A percentile compares a stretch with the other conserved stretches of the same genome.
phyloP scores from a whole-genome alignment of 1,140 invertebrate genomes.

The Procambarus clarkii region DNA sequence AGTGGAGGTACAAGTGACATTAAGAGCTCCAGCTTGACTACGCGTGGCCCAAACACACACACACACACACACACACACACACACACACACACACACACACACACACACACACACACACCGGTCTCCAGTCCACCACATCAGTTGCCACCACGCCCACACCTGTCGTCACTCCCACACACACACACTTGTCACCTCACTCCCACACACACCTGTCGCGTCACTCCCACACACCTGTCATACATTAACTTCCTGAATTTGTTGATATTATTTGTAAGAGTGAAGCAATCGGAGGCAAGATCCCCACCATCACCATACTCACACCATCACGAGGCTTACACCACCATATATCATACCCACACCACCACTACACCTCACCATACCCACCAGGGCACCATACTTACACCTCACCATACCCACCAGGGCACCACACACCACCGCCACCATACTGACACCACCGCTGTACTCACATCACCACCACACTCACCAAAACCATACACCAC shows the following conservation, averaged over 20 bases:
- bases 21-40: neutral
- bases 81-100: neutral
- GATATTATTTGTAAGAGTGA: no score
- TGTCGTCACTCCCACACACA: no score
- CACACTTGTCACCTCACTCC: no score
- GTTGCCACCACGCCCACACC: neutral
- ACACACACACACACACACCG: neutral
- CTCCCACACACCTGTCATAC: no score
- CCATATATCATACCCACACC: neutral
- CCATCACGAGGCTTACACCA: neutral
- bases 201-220: no score
- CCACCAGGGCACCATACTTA: neutral
- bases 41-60: neutral
- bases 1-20: slow-evolving; percentile 37
- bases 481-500: no score
- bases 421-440: neutral
- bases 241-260: no score
- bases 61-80: neutral
- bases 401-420: neutral
- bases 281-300: no score
- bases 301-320: neutral
- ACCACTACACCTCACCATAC: neutral
- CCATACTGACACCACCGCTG: neutral
- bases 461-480: neutral
- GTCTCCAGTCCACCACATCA: neutral